Percentiles rank a stretch among this genome's conserved stretches.
These are phyloP conservation scores for Orchestes rusci DNA, from an alignment of 2,888 invertebrate species.

Conservation along the genomic window DNA sequence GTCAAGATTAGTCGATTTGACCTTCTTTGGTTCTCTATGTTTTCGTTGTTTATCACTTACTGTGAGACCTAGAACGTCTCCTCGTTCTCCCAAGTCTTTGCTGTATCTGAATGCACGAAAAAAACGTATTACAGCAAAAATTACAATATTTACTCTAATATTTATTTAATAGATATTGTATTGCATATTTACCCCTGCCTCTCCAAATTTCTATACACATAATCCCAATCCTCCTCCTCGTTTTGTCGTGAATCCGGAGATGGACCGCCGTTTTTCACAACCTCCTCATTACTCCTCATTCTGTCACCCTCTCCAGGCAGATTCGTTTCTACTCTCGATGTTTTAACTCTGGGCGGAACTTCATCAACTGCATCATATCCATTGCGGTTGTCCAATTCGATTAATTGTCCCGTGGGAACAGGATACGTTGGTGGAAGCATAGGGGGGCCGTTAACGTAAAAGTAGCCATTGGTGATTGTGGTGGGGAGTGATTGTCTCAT, in stretches of 20 bases:
- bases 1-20: constrained; percentile 51
- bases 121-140: no score
- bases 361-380: constrained; percentile 36
- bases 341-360: constrained; percentile 23
- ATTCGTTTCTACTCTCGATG: constrained; percentile 18
- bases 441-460: constrained; percentile 40
- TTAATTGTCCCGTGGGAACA: constrained; percentile 61
- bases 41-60: constrained; percentile 36
- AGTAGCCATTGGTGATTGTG: constrained; percentile 29
- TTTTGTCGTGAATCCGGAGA: background rate
- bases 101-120: constrained; percentile 45
- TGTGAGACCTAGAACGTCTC: constrained; percentile 53
- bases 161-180: no score
- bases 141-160: no score
- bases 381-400: constrained; percentile 54
- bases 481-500: constrained; percentile 26
- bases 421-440: constrained; percentile 36
- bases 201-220: constrained; percentile 69
- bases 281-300: constrained; percentile 2
- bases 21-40: constrained; percentile 45
- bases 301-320: constrained; percentile 8
- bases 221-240: constrained; percentile 67
- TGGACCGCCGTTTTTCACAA: constrained; percentile 6
- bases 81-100: constrained; percentile 58
- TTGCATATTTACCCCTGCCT: constrained; percentile 51